Conservation (phyloP, 2,888 invertebrate species). For the Ennomos quercinarius region DNA sequence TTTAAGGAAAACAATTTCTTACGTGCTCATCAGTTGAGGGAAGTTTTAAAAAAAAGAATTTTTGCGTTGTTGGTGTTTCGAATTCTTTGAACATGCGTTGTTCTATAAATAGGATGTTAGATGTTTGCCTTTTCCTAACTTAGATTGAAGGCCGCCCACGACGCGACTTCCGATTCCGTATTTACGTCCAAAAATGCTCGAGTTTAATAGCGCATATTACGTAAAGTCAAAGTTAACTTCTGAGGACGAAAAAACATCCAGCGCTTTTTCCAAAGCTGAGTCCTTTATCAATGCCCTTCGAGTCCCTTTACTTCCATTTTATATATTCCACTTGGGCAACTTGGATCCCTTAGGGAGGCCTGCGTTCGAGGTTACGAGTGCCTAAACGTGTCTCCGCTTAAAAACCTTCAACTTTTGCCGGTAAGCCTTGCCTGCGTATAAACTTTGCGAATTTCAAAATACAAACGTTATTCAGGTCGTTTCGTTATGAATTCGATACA, state of each 20-base stretch:
- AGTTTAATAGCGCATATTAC: neutral
- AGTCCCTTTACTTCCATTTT: constrained; percentile 30
- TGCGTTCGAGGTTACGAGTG: constrained; percentile 26
- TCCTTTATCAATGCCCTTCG: constrained; percentile 19
- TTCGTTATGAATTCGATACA: constrained; percentile 31
- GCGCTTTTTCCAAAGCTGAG: too few species aligned
- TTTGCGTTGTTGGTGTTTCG: constrained; percentile 6
- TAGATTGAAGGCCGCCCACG: constrained; percentile 22
- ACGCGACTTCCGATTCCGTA: constrained; percentile 13
- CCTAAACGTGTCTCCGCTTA: constrained; percentile 37
- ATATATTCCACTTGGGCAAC: constrained; percentile 34
- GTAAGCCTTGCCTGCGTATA: constrained; percentile 32
- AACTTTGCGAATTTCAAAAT: constrained; percentile 33
- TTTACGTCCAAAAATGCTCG: constrained; percentile 14
- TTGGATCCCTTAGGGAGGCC: constrained; percentile 30
- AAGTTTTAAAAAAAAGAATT: constrained; percentile 9
- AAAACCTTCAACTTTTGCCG: constrained; percentile 32
- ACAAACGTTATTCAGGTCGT: constrained; percentile 17
- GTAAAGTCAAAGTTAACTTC: neutral
- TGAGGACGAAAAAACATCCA: constrained; percentile 3
- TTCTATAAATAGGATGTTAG: constrained; percentile 17
- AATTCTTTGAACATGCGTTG: constrained; percentile 1
- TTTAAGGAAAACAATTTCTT: constrained; percentile 9
- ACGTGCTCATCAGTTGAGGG: constrained; percentile 2
- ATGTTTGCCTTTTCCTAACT: constrained; percentile 20